Conservation (phyloP, 2,113 vertebrate genomes). For the Lepus timidus region DNA sequence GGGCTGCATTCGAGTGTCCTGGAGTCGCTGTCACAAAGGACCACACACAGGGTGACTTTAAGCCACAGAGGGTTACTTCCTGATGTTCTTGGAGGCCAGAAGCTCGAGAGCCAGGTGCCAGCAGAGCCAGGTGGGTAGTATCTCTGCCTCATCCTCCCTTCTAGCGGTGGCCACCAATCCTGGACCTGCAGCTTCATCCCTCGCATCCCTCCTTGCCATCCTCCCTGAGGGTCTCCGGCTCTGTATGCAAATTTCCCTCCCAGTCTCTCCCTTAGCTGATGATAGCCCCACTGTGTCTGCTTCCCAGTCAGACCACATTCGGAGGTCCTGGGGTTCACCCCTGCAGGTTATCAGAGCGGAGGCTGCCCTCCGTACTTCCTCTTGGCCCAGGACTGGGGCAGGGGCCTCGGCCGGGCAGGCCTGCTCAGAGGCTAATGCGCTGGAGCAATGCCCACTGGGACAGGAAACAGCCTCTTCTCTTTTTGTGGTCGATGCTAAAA, state of each 20-base stretch:
- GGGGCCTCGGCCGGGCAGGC: background rate
- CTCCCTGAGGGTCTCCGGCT: background rate
- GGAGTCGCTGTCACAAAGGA: background rate
- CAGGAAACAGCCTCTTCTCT: constrained; percentile 71
- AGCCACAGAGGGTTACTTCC: background rate
- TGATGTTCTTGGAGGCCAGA: background rate
- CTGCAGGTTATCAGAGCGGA: background rate
- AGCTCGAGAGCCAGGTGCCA: background rate
- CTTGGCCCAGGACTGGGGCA: background rate
- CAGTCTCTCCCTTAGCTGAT: background rate
- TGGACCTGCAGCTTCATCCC: too few relatives aligned
- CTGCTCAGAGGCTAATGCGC: background rate
- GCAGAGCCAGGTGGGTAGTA: background rate
- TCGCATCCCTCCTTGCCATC: background rate
- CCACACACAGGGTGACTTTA: background rate
- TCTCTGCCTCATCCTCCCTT: background rate
- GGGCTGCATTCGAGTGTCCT: background rate
- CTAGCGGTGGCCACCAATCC: background rate
- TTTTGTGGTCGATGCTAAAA: constrained; percentile 73
- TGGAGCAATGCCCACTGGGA: constrained; percentile 69
- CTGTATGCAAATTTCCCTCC: background rate
- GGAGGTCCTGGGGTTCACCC: background rate
- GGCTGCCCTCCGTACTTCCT: background rate
- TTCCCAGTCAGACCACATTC: background rate
- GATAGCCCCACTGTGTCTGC: background rate